Percentiles rank a stretch among this genome's conserved stretches.
Evolutionary conservation across 2,113 vertebrate genomes (phyloP).

Genomic region (Aramus guarauna): DNA sequence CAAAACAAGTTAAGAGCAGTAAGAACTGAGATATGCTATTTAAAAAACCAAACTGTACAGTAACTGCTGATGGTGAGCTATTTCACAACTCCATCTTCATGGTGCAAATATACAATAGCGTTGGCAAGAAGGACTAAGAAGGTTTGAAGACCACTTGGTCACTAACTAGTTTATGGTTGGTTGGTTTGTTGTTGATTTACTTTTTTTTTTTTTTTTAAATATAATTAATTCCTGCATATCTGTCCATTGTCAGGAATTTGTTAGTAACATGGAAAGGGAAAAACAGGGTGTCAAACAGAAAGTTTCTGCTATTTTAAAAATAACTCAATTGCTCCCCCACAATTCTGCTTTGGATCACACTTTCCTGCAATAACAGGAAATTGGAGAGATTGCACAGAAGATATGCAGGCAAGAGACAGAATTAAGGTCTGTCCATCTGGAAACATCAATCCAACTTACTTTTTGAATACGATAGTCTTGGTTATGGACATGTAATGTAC

Average conservation of each 20-base stretch:
- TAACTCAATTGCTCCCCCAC: background rate
- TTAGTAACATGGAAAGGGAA: background rate
- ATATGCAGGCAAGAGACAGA: background rate
- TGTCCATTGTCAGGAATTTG: background rate
- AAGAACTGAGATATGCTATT: background rate
- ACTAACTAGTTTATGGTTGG: background rate
- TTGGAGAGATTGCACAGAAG: background rate
- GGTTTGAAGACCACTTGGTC: background rate
- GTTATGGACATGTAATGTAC: background rate
- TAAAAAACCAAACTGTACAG: background rate
- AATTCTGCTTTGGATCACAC: background rate
- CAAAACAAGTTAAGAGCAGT: background rate
- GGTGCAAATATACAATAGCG: background rate
- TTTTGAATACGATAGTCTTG: background rate
- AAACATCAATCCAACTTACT: background rate
- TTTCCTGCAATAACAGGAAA: background rate
- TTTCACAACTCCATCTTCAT: background rate
- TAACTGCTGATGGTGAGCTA: background rate
- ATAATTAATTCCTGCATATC: background rate
- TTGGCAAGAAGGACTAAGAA: background rate
- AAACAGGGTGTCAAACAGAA: background rate
- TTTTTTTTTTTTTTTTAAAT: background rate
- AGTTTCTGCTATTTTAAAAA: background rate
- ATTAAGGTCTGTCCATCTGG: background rate
- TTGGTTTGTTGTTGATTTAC: background rate